Base-by-base conservation (phyloP, 2,888 invertebrate species). In the Phalera bucephala region DNA sequence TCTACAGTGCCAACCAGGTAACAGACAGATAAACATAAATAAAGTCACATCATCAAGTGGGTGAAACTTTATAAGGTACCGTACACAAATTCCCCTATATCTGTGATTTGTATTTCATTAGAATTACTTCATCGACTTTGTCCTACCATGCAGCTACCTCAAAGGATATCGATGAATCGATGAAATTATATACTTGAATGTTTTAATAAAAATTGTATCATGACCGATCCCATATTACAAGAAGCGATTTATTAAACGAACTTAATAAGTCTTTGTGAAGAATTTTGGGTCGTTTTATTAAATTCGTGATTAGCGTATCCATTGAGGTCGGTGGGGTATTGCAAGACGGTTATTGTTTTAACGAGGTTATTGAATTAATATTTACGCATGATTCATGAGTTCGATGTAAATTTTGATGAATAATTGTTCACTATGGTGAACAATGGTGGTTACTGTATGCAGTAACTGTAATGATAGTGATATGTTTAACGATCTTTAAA, bases 31-130 rank as follows among this genome's bases (percentile, higher is more conserved):
- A 70, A 68, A 83, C 75, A 60, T 45, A 55, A 52, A 57, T 27
- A 71, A 70, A 73, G 52, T 77, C 67, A 77, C 68, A 70, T 72
- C 68, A 70, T 68, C 54, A 71, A 83, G 83, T 84, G 88, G 88
- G 88, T 89, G 88, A 89, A 89, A 89, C 88, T 88, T 89, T 88
- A 85, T 84, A 87, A 88, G 88, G 88, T 85, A 88, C 87, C 88
- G 73, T 87, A 87, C 87, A 88, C 88, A 88, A 88, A 88, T 87
- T 84, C 84, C 82, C 85, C 81, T 83, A 81, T 51, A 50, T 64
- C 70, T 73, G 75, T 72, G 65, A 59, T 62, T 43, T 52, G 56
- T 52, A 40, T 52, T 59, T 56, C 45, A 45, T 45, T 48, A 44
- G 9, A 10, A 25, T 25, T 30, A 53, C 39, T 39, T 67, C 58